phyloP scores from a whole-genome alignment of 2,797 vertebrate genomes.

The Pseudotriccus pelzelni region DNA sequence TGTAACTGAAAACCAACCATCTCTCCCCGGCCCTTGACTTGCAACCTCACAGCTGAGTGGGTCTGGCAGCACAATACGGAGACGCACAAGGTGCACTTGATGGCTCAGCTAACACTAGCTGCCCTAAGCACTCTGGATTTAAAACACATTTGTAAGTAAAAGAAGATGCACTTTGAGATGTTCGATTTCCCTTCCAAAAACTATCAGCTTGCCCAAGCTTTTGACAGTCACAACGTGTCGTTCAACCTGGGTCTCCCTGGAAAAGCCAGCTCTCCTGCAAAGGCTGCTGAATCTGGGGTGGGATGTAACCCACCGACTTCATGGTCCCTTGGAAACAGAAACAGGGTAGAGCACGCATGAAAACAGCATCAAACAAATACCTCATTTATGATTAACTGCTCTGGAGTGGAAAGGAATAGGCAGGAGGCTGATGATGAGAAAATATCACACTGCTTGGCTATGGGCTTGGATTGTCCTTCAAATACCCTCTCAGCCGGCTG shows the following conservation, averaged over 20 bases:
- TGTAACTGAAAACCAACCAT: background rate
- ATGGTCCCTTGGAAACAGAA: accelerated
- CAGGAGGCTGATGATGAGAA: conserved; percentile 15
- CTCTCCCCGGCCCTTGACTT: background rate
- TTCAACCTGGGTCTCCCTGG: background rate
- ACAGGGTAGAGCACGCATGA: background rate
- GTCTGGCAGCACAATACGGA: accelerated
- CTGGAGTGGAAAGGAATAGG: background rate
- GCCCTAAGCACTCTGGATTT: background rate
- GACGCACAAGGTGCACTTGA: accelerated
- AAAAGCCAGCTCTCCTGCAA: background rate
- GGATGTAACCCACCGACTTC: background rate
- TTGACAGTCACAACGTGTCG: background rate
- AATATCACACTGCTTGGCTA: background rate
- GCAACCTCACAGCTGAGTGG: background rate
- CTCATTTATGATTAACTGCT: background rate
- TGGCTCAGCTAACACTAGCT: background rate
- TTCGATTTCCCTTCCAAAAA: background rate
- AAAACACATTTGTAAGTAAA: background rate
- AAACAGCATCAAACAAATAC: background rate
- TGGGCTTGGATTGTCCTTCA: background rate
- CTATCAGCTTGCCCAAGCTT: background rate
- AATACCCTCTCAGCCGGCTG: background rate
- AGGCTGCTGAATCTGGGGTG: background rate
- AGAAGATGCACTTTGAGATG: background rate